A percentile compares a stretch with the other conserved stretches of the same genome.
phyloP scores from a whole-genome alignment of 2,888 invertebrate species.

The Hemithea aestivaria region DNA sequence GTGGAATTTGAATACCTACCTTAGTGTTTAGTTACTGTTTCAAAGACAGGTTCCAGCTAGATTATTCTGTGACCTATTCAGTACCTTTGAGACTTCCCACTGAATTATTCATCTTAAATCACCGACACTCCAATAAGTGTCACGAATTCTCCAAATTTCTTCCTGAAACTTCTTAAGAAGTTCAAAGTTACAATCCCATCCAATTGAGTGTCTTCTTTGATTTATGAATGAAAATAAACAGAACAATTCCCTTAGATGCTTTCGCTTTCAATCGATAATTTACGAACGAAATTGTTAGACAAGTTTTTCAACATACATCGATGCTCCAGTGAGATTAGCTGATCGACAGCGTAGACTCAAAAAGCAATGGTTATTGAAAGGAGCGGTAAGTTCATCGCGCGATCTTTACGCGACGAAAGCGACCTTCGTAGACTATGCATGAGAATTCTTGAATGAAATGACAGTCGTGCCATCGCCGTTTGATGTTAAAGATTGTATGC shows the following conservation, averaged over 20 bases:
- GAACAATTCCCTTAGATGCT: constrained; percentile 21
- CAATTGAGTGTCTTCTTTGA: constrained; percentile 17
- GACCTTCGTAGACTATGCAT: constrained; percentile 41
- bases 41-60: constrained; percentile 1
- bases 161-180: neutral
- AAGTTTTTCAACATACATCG: constrained; percentile 12
- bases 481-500: constrained; percentile 18
- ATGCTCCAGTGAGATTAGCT: constrained; percentile 10
- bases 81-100: constrained; percentile 1
- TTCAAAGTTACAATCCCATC: constrained; percentile 12
- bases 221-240: constrained; percentile 26
- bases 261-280: constrained; percentile 24
- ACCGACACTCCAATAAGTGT: constrained; percentile 10
- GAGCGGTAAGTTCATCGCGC: constrained; percentile 16
- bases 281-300: constrained; percentile 14
- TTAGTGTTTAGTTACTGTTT: too few relatives aligned
- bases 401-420: constrained; percentile 29
- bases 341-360: constrained; percentile 6
- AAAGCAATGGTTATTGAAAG: constrained; percentile 22
- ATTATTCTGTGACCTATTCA: neutral
- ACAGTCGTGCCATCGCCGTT: constrained; percentile 19
- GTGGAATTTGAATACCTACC: neutral
- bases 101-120: constrained; percentile 20
- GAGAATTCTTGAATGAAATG: constrained; percentile 35
- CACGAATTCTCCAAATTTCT: neutral